phyloP scores from a whole-genome alignment of 23 tunicate genomes.

The Trididemnum nubilum region DNA sequence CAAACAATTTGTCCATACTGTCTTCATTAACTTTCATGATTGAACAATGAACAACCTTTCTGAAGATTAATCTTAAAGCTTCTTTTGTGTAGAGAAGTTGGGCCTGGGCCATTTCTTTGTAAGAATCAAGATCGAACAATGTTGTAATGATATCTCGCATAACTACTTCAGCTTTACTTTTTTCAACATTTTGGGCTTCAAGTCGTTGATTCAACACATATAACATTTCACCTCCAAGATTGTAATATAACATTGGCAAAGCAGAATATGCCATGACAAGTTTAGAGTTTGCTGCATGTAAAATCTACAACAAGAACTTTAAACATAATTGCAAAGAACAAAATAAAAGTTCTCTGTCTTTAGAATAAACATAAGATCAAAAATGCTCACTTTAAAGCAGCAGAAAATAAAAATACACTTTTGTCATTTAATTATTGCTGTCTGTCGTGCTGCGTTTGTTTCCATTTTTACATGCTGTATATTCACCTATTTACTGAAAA shows the following conservation, averaged over 20 bases:
- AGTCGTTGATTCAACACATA: constrained; percentile 91
- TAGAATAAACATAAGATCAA: too few relatives aligned
- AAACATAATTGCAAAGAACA: too few relatives aligned
- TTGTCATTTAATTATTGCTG: too few relatives aligned
- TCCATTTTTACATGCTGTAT: too few relatives aligned
- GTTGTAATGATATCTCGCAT: constrained; percentile 61
- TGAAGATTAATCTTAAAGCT: constrained; percentile 49
- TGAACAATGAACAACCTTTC: constrained; percentile 71
- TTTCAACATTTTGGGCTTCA: constrained; percentile 61
- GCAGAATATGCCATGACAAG: constrained; percentile 57
- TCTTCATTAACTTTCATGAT: constrained; percentile 79
- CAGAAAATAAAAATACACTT: too few relatives aligned
- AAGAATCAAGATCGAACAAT: constrained; percentile 54
- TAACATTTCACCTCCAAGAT: constrained; percentile 92
- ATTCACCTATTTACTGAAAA: too few relatives aligned
- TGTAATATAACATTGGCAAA: constrained; percentile 73
- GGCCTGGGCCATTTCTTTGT: constrained; percentile 57
- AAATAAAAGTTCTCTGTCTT: too few relatives aligned
- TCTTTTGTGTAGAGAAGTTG: constrained; percentile 57
- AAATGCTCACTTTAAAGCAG: too few relatives aligned
- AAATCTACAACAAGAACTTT: neutral
- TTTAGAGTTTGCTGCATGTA: neutral
- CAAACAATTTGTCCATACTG: constrained; percentile 87
- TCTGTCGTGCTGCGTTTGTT: too few relatives aligned
- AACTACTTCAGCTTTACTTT: constrained; percentile 48